These are phyloP conservation scores for Colius striatus DNA, from an alignment of 2,113 vertebrate genomes.

Conservation along the genomic window DNA sequence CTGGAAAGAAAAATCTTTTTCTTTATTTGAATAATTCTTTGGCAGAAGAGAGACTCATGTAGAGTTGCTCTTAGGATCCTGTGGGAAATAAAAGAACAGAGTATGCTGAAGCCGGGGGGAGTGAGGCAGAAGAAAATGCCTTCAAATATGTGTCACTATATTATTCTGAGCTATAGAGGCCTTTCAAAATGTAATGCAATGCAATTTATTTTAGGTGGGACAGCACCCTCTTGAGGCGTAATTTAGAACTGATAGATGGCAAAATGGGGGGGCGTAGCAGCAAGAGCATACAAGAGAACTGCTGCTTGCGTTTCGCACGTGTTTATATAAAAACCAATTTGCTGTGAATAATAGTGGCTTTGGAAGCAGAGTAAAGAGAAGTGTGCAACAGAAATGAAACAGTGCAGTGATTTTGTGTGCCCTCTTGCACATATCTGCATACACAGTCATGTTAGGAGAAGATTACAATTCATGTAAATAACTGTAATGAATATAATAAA, in stretches of 20 bases:
- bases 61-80: constrained; percentile 39
- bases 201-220: constrained; percentile 55
- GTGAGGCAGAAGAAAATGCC: background rate
- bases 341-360: background rate
- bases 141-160: constrained; percentile 44
- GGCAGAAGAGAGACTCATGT: constrained; percentile 37
- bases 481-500: background rate
- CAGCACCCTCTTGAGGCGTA: constrained; percentile 76
- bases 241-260: constrained; percentile 21
- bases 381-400: background rate
- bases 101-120: constrained; percentile 15
- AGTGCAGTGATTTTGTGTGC: background rate
- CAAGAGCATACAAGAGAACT: background rate
- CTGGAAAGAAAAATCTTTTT: background rate
- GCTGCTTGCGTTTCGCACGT: background rate
- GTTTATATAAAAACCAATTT: background rate
- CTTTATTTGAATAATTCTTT: constrained; percentile 56
- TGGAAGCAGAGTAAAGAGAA: background rate
- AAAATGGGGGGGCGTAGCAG: background rate
- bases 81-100: constrained; percentile 55
- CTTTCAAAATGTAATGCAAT: background rate
- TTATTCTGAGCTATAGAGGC: constrained; percentile 44
- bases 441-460: background rate
- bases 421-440: background rate
- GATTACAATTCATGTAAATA: background rate